phyloP scores from a whole-genome alignment of 37 sponge, comb jelly and placozoan genomes.

The Aplysina aerophoba region DNA sequence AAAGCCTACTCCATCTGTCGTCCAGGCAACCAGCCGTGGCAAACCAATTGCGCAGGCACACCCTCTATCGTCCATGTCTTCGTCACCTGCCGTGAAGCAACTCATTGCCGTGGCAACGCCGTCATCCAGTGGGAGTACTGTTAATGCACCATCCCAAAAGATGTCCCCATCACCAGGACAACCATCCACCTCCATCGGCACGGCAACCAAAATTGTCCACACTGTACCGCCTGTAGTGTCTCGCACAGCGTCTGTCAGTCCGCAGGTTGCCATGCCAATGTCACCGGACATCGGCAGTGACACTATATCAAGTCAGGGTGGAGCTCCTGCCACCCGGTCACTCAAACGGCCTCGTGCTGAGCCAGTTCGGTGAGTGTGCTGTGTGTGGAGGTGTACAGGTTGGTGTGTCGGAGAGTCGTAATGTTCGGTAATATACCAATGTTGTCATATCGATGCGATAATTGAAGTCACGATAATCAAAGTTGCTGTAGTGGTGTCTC shows the following conservation, averaged over 20 bases:
- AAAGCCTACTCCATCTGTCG: constrained; percentile 24
- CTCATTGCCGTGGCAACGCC: constrained; percentile 15
- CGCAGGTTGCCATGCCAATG: neutral
- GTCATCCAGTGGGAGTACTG: neutral
- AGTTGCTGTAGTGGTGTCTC: no score
- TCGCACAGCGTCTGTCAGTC: neutral
- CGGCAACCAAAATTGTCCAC: constrained; percentile 29
- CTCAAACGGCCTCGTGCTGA: neutral
- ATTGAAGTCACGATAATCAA: no score
- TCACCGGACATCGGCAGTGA: neutral
- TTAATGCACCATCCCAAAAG: neutral
- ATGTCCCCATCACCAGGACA: neutral
- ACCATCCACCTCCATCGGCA: constrained; percentile 6
- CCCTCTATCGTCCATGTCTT: neutral
- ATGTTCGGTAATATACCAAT: no score
- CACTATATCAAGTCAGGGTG: neutral
- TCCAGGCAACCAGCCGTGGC: constrained; percentile 1
- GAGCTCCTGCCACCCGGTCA: neutral
- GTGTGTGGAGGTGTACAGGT: neutral
- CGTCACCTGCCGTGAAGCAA: neutral
- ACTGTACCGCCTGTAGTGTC: neutral
- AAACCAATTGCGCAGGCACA: constrained; percentile 19
- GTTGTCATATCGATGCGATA: no score
- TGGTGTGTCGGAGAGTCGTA: neutral
- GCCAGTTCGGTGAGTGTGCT: constrained; percentile 5